Conservation (phyloP, 1,140 invertebrate species). For the Orchestia grillus region DNA sequence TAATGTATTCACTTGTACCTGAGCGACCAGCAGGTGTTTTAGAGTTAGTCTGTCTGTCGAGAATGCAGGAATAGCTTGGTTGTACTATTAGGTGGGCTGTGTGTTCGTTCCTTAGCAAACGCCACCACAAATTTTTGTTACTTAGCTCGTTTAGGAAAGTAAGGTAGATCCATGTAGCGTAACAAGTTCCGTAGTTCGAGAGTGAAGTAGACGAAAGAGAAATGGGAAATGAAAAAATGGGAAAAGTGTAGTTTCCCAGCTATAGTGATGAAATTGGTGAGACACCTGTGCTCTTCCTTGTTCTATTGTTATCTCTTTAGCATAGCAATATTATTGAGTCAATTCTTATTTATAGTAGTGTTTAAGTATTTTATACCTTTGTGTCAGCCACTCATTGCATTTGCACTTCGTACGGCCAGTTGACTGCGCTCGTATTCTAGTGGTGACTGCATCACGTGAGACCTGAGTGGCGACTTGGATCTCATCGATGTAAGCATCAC, state of each 20-base stretch:
- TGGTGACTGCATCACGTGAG: background rate
- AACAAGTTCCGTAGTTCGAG: background rate
- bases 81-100: background rate
- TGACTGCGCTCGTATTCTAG: background rate
- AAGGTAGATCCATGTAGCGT: background rate
- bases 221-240: background rate
- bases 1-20: background rate
- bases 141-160: background rate
- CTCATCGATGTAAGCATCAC: background rate
- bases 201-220: background rate
- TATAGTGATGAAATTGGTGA: background rate
- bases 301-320: slow-evolving; percentile 20
- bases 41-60: background rate
- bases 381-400: slow-evolving; percentile 34
- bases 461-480: no score
- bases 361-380: slow-evolving; percentile 12
- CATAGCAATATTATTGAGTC: slow-evolving; percentile 21
- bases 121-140: background rate
- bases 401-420: background rate
- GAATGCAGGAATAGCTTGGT: background rate
- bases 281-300: background rate
- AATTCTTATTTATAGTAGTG: background rate
- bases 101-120: background rate
- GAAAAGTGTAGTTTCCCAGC: background rate
- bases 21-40: background rate